Base-by-base conservation (phyloP, 2,888 invertebrate species). In the Spodoptera picta region DNA sequence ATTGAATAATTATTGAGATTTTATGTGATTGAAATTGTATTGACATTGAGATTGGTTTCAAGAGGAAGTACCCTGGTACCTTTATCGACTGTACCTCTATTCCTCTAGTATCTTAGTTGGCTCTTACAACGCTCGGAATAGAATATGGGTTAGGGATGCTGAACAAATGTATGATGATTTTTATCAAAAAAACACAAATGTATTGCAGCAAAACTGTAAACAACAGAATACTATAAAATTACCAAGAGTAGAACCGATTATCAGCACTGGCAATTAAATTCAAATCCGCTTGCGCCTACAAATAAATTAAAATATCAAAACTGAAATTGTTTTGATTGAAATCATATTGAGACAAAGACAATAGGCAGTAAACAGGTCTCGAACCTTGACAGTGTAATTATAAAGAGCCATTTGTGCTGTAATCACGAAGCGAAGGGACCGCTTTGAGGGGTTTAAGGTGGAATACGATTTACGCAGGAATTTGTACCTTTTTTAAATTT, bases 301-400 rank as follows among this genome's bases (percentile, higher is more conserved):
- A 60, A 74, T 69, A 78, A 69, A 76, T 78, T 74, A 74, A 78
- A 73, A 80, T 78, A 80, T 78, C 80, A 73, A 64, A 71, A 66
- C 66, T 67, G 76, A 63, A 70, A 68, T 51, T 45, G 62, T 70
- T 70, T 46, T 49, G 62, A 71, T 57, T 57, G 41, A 62, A 73
- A 73, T 75, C 51, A 57, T 57, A 60, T 73, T 55, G 70, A 78
- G 64, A 84, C 85, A 83, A 84, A 84, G 84, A 87, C 87, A 87
- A 87, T 84, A 79, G 84, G 63, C 80, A 65, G 74, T 83, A 83
- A 85, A 83, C 84, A 82, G 80, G 82, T 79, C 71, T 75, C 54
- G 65, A 82, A 82, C 88, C 89, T 88, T 88, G 87, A 86, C 86
- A 87, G 80, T 83, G 84, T 83, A 87, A 88, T 88, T 88, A 86